A percentile compares a stretch with the other conserved stretches of the same genome.
These are phyloP conservation scores for Haliclona indistincta DNA, from an alignment of 37 sponge, comb jelly and placozoan genomes.

Conservation along the genomic window DNA sequence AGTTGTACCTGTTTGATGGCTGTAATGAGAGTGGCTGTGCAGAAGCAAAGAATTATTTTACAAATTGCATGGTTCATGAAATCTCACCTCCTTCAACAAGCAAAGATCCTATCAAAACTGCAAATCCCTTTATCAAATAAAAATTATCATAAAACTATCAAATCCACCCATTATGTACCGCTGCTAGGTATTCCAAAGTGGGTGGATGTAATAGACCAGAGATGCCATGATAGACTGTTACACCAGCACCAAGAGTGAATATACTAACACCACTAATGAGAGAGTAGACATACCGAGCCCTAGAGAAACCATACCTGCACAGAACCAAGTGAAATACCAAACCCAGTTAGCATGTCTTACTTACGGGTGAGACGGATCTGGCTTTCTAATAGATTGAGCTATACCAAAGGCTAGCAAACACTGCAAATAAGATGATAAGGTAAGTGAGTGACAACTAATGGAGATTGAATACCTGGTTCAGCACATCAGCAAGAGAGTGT, in stretches of 20 bases:
- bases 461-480: slow-evolving; percentile 79
- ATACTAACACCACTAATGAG: slow-evolving; percentile 96
- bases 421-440: slow-evolving; percentile 49
- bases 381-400: slow-evolving; percentile 84
- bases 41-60: not conserved
- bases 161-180: slow-evolving; percentile 31
- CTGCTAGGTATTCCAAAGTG: slow-evolving; percentile 66
- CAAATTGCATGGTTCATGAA: not conserved
- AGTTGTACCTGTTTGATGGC: slow-evolving; percentile 80
- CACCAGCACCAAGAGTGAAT: slow-evolving; percentile 96
- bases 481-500: slow-evolving; percentile 92
- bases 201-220: slow-evolving; percentile 80
- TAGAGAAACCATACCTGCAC: slow-evolving; percentile 86
- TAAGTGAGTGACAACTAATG: not conserved
- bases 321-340: not conserved
- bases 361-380: slow-evolving; percentile 96
- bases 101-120: slow-evolving; percentile 79
- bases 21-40: slow-evolving; percentile 68
- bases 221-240: slow-evolving; percentile 92
- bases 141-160: slow-evolving; percentile 4
- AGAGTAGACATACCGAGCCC: slow-evolving; percentile 94
- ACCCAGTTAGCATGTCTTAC: slow-evolving; percentile 13
- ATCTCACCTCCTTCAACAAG: slow-evolving; percentile 80
- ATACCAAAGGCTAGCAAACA: slow-evolving; percentile 92
- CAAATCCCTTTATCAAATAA: slow-evolving; percentile 63